Evolutionary conservation across 2,797 vertebrate species (phyloP).

Genomic region (Acanthurus tractus): DNA sequence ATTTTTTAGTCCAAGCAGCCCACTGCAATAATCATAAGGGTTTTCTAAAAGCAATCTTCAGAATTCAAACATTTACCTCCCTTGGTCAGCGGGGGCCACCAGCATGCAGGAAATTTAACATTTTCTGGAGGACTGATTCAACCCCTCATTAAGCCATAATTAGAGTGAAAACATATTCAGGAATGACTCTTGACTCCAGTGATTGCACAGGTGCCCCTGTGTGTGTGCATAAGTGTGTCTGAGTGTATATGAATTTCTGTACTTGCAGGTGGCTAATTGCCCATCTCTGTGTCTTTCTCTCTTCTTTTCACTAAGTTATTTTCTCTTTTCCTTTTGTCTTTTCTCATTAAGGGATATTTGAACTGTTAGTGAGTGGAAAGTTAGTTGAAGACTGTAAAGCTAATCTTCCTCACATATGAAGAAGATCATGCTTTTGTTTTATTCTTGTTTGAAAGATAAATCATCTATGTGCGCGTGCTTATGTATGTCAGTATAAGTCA

Average conservation of each 20-base stretch:
- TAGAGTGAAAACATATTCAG: constrained; percentile 27
- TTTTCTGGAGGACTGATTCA: background rate
- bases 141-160: constrained; percentile 35
- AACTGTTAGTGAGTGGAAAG: constrained; percentile 32
- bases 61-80: background rate
- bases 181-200: constrained; percentile 41
- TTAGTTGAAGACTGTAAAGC: constrained; percentile 20
- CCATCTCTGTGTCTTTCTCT: constrained; percentile 22
- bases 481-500: background rate
- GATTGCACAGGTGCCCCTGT: constrained; percentile 52
- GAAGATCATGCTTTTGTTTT: background rate
- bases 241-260: constrained; percentile 6
- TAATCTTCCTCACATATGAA: constrained; percentile 26
- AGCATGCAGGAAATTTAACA: background rate
- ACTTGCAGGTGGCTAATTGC: constrained; percentile 66
- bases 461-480: background rate
- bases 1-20: background rate
- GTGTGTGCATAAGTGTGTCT: background rate
- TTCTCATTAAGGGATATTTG: constrained; percentile 44
- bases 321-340: constrained; percentile 15
- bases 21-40: background rate
- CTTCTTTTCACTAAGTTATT: constrained; percentile 12
- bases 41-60: background rate
- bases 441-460: background rate
- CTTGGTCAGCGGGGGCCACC: background rate